Base-by-base conservation (phyloP, 2,888 invertebrate genomes). In the Hoplodrina ambigua region DNA sequence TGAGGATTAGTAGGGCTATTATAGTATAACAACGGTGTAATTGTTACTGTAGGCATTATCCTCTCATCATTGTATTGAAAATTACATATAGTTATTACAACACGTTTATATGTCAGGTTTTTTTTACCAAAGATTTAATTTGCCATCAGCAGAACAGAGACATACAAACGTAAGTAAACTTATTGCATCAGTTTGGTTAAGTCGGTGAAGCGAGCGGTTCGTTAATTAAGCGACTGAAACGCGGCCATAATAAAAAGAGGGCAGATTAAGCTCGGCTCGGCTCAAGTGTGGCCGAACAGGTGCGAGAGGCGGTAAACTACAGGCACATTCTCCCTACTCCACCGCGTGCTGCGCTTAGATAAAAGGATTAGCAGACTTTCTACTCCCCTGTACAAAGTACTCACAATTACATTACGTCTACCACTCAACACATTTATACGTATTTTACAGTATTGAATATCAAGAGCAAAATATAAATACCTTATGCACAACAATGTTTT, bases 341-440 rank as follows among this genome's bases (percentile, higher is more conserved):
- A 79, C 89, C 91, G 93, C 87, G 91, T 93, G 94, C 90, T 91
- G 87, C 88, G 87, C 89, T 90, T 87, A 91, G 94, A 94, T 94
- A 94, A 93, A 93, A 88, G 93, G 93, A 93, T 93, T 93, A 93
- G 84, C 89, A 91, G 88, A 89, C 89, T 91, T 90, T 89, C 90
- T 90, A 85, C 86, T 87, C 87, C 83, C 88, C 85, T 89, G 86
- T 88, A 83, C 85, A 87, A 86, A 82, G 77, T 81, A 85, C 82
- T 81, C 61, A 70, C 81, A 88, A 90, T 89, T 86, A 87, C 86
- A 85, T 85, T 85, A 86, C 83, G 81, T 85, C 85, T 81, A 84
- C 78, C 72, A 82, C 79, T 84, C 80, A 68, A 76, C 72, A 80
- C 71, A 78, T 81, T 77, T 62, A 72, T 69, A 62, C 57, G 44